These are phyloP conservation scores for Mesorhabditis spiculigera DNA, from an alignment of 2,888 invertebrate genomes.

Conservation along the genomic window DNA sequence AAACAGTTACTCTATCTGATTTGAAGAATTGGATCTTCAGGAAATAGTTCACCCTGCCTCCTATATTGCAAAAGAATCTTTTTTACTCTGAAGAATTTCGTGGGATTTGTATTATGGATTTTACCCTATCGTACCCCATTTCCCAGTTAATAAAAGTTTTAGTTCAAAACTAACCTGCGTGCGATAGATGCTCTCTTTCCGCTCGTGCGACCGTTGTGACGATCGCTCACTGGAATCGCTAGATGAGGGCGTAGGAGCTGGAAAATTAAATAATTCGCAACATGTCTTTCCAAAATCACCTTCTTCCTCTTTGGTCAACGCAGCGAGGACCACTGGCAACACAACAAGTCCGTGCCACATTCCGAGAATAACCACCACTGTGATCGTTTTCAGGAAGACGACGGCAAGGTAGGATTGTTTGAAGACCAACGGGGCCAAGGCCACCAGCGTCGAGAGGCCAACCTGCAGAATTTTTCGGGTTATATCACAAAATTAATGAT, in stretches of 20 bases:
- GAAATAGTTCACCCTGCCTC: too few relatives aligned
- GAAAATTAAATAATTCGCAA: background rate
- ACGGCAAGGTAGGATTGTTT: slow-evolving; percentile 53
- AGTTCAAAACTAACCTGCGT: slow-evolving; percentile 19
- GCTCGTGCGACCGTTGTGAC: slow-evolving; percentile 36
- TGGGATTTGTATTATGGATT: too few relatives aligned
- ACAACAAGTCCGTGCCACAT: slow-evolving; percentile 52
- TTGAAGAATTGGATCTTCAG: too few relatives aligned
- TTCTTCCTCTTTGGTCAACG: slow-evolving; percentile 13
- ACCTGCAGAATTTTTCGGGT: slow-evolving; percentile 21
- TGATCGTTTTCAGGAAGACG: slow-evolving; percentile 50
- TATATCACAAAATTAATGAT: background rate
- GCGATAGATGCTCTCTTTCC: slow-evolving; percentile 47
- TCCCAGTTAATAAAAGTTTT: background rate
- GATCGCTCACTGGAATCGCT: slow-evolving; percentile 31
- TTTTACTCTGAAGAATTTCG: too few relatives aligned
- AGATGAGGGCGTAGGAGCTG: slow-evolving; percentile 15
- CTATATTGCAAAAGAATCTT: too few relatives aligned
- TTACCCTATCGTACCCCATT: too few relatives aligned
- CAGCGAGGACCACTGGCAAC: slow-evolving; percentile 44
- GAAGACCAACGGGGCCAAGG: slow-evolving; percentile 46
- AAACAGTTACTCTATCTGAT: too few relatives aligned
- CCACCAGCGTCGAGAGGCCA: slow-evolving; percentile 51
- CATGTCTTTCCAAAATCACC: slow-evolving; percentile 5
- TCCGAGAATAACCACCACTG: slow-evolving; percentile 48